Percentiles rank a stretch among this genome's conserved stretches.
Conservation (phyloP, 2,888 invertebrate genomes). For the Aleiodes testaceus region DNA sequence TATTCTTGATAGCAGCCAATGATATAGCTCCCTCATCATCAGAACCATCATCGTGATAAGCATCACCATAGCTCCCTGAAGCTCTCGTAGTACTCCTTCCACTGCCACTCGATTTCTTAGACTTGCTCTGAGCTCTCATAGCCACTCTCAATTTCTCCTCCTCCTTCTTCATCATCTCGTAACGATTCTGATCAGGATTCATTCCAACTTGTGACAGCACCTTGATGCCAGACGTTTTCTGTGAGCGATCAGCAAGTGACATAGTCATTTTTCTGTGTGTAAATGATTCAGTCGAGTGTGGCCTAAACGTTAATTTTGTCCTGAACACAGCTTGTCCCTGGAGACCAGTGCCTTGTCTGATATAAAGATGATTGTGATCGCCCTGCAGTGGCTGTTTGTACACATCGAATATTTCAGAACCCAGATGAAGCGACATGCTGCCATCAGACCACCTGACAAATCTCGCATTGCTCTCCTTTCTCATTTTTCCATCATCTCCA, state of each 20-base stretch:
- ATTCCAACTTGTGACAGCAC: slow-evolving; percentile 94
- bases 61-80: slow-evolving; percentile 74
- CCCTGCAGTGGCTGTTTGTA: slow-evolving; percentile 95
- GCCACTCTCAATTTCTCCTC: slow-evolving; percentile 95
- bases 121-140: slow-evolving; percentile 81
- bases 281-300: slow-evolving; percentile 98
- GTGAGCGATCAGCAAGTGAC: slow-evolving; percentile 95
- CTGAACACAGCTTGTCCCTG: slow-evolving; percentile 98
- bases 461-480: slow-evolving; percentile 94
- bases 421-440: slow-evolving; percentile 96
- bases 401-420: slow-evolving; percentile 98
- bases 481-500: slow-evolving; percentile 85
- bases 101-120: slow-evolving; percentile 74
- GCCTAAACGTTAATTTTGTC: slow-evolving; percentile 96
- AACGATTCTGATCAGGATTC: slow-evolving; percentile 95
- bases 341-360: slow-evolving; percentile 97
- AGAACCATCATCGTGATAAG: slow-evolving; percentile 86
- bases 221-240: slow-evolving; percentile 95
- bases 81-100: slow-evolving; percentile 72
- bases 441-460: slow-evolving; percentile 99
- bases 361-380: slow-evolving; percentile 98
- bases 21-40: slow-evolving; percentile 96
- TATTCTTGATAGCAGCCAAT: slow-evolving; percentile 94
- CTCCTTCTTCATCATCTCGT: slow-evolving; percentile 96
- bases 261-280: slow-evolving; percentile 99